phyloP scores from a whole-genome alignment of 2,797 vertebrate species.

The Zalophus californianus region DNA sequence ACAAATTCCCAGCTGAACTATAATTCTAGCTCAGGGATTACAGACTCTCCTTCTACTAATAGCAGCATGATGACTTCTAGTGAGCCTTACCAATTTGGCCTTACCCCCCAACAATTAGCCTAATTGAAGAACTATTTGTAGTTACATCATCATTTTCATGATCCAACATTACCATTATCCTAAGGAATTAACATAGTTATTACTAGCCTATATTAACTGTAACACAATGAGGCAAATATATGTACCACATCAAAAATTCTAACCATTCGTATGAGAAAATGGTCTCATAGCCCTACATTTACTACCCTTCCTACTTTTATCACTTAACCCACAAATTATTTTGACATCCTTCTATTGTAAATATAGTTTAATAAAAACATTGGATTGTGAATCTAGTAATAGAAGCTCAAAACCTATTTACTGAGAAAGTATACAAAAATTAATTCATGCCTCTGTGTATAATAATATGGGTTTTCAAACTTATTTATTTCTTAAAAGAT shows the following conservation, averaged over 20 bases:
- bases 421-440: not conserved
- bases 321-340: not conserved
- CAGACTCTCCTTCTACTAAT: not conserved
- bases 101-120: not conserved
- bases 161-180: not conserved
- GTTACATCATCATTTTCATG: not conserved
- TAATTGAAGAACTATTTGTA: not conserved
- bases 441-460: not conserved
- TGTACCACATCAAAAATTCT: not conserved
- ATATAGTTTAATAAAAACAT: not conserved
- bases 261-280: not conserved
- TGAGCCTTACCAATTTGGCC: not conserved
- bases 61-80: not conserved
- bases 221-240: not conserved
- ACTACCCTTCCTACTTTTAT: not conserved
- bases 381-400: not conserved
- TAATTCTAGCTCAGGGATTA: not conserved
- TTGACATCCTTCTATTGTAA: not conserved
- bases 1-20: constrained; percentile 53
- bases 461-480: not conserved
- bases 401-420: not conserved
- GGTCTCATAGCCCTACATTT: not conserved
- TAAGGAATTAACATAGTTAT: not conserved
- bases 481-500: not conserved
- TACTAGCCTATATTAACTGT: not conserved